Percentiles rank a stretch among this genome's conserved stretches.
Evolutionary conservation across 2,113 vertebrate genomes (phyloP).

Genomic region (Eolophus roseicapilla): DNA sequence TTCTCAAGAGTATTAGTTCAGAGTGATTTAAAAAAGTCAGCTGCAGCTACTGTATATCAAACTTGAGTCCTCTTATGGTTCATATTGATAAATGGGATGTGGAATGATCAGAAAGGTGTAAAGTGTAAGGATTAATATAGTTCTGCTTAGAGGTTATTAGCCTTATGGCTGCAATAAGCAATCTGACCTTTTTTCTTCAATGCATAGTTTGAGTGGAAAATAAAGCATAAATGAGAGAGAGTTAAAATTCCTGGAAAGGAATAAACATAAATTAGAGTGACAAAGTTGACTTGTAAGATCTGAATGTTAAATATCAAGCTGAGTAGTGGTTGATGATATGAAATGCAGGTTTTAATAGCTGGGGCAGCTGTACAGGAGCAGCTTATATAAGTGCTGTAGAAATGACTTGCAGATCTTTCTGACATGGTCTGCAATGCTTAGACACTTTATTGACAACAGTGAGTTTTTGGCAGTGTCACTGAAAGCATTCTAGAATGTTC

Average conservation of each 20-base stretch:
- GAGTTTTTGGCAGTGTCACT: not conserved
- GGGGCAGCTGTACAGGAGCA: not conserved
- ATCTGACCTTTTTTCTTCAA: not conserved
- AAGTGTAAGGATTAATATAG: not conserved
- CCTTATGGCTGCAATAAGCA: not conserved
- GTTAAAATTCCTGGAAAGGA: not conserved
- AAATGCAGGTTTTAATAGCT: not conserved
- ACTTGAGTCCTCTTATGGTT: not conserved
- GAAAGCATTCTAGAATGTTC: not conserved
- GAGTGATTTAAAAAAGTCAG: not conserved
- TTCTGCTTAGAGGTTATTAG: not conserved
- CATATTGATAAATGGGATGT: not conserved
- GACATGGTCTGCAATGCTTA: not conserved
- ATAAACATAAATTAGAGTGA: not conserved
- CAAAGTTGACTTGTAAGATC: not conserved
- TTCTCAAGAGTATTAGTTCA: not conserved
- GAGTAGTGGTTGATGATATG: not conserved
- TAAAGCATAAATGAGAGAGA: not conserved
- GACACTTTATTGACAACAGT: not conserved
- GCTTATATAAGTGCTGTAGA: not conserved
- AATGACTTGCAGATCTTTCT: not conserved
- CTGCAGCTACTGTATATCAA: not conserved
- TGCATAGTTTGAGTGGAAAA: not conserved
- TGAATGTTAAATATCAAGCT: not conserved
- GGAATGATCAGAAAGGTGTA: not conserved